A percentile compares a stretch with the other conserved stretches of the same genome.
These are phyloP conservation scores for Cephus cinctus DNA, from an alignment of 1,140 invertebrate species.

Conservation along the genomic window DNA sequence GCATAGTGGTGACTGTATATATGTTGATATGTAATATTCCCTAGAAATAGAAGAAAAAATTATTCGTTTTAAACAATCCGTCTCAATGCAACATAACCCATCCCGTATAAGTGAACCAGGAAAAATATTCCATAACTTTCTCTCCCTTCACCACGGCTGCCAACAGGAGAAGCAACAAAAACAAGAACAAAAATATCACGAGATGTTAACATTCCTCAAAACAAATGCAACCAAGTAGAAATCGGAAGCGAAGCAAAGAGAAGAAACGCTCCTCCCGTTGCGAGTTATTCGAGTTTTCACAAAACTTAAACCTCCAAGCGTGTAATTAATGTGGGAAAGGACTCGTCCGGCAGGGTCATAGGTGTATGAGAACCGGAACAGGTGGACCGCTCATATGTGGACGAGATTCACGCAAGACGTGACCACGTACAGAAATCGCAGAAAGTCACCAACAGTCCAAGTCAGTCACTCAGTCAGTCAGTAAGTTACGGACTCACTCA, in stretches of 20 bases:
- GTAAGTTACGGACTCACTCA: neutral
- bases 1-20: constrained; percentile 49
- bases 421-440: constrained; percentile 37
- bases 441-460: neutral
- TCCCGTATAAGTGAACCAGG: too few relatives aligned
- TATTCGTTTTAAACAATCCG: constrained; percentile 2
- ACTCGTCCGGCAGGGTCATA: constrained; percentile 32
- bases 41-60: constrained; percentile 16
- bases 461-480: neutral
- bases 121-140: too few relatives aligned
- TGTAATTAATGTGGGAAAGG: constrained; percentile 49
- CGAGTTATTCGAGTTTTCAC: too few relatives aligned
- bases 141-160: too few relatives aligned
- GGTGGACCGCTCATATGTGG: constrained; percentile 13
- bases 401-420: constrained; percentile 29
- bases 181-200: too few relatives aligned
- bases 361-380: constrained; percentile 50
- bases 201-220: too few relatives aligned
- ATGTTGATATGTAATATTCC: constrained; percentile 42
- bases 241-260: too few relatives aligned
- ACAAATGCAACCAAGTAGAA: too few relatives aligned
- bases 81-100: too few relatives aligned
- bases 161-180: too few relatives aligned
- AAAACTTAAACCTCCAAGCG: constrained; percentile 33
- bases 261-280: too few relatives aligned